These are phyloP conservation scores for Aphelenchoides besseyi DNA, from an alignment of 1,140 invertebrate species.

Conservation along the genomic window DNA sequence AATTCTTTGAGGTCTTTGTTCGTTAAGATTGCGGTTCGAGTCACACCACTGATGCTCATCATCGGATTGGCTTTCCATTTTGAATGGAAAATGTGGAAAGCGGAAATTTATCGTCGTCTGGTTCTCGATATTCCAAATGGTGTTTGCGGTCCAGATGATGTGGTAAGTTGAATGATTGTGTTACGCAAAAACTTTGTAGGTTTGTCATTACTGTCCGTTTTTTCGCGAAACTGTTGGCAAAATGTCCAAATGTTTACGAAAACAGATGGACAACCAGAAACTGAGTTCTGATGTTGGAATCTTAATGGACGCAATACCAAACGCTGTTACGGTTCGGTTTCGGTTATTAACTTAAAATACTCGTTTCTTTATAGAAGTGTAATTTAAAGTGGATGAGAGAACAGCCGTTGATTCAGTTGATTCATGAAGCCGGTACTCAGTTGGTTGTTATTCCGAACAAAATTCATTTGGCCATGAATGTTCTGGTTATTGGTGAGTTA, in stretches of 20 bases:
- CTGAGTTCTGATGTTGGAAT: not conserved
- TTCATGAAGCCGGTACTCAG: not conserved
- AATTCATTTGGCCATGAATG: not conserved
- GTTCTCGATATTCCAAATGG: not conserved
- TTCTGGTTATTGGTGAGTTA: constrained; percentile 16
- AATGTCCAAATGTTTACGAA: constrained; percentile 6
- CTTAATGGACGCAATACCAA: not conserved
- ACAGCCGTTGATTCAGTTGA: constrained; percentile 15
- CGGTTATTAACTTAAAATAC: not conserved
- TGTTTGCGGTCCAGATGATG: not conserved
- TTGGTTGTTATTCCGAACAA: not conserved
- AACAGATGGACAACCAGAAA: not conserved
- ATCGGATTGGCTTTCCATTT: not conserved
- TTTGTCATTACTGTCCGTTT: constrained; percentile 15
- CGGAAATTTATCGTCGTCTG: not conserved
- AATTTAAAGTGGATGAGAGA: constrained; percentile 6
- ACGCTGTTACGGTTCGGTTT: not conserved
- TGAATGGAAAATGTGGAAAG: not conserved
- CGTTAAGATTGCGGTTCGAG: not conserved
- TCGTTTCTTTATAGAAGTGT: not conserved
- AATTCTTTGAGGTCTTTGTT: not conserved
- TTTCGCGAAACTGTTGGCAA: constrained; percentile 6
- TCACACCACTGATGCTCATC: not conserved
- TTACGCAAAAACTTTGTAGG: not conserved
- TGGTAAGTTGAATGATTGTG: constrained; percentile 14